Conservation (phyloP, 2,888 invertebrate species). For the Hermodice carunculata region DNA sequence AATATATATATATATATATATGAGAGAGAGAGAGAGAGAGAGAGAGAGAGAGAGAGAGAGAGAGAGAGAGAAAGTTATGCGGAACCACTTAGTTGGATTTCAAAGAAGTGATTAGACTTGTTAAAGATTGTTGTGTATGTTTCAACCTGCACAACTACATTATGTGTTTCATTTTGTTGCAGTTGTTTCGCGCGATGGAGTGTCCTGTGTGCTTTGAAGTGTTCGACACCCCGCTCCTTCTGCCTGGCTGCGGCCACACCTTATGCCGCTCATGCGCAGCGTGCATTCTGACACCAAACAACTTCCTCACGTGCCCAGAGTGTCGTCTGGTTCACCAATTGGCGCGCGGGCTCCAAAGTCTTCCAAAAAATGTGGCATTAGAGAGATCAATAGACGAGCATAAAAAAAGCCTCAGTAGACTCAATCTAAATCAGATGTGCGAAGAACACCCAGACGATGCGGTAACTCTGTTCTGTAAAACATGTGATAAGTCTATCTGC, state of each 20-base stretch:
- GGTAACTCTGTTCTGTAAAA: slow-evolving; percentile 37
- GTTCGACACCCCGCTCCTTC: slow-evolving; percentile 33
- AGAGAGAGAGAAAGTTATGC: not conserved
- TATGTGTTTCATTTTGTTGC: not conserved
- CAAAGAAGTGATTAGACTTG: not conserved
- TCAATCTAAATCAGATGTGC: slow-evolving; percentile 25
- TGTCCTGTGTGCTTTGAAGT: slow-evolving; percentile 43
- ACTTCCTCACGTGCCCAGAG: slow-evolving; percentile 40
- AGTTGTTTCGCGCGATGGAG: slow-evolving; percentile 28
- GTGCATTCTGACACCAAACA: slow-evolving; percentile 31
- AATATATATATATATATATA: not conserved
- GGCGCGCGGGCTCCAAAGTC: slow-evolving; percentile 35
- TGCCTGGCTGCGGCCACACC: slow-evolving; percentile 43
- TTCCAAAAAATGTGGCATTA: slow-evolving; percentile 41
- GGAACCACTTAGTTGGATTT: not conserved
- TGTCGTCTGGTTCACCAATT: slow-evolving; percentile 40
- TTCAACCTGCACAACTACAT: not conserved
- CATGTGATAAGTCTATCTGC: slow-evolving; percentile 41
- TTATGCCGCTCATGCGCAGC: slow-evolving; percentile 36
- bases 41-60: not conserved
- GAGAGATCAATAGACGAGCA: slow-evolving; percentile 31
- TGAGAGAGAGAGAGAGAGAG: not conserved
- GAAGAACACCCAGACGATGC: slow-evolving; percentile 40
- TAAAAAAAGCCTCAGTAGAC: not conserved
- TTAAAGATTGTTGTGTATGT: not conserved